A percentile compares a stretch with the other conserved stretches of the same genome.
Evolutionary conservation across 2,888 invertebrate genomes (phyloP).

Genomic region (Sinopyrophorus schimmeli): DNA sequence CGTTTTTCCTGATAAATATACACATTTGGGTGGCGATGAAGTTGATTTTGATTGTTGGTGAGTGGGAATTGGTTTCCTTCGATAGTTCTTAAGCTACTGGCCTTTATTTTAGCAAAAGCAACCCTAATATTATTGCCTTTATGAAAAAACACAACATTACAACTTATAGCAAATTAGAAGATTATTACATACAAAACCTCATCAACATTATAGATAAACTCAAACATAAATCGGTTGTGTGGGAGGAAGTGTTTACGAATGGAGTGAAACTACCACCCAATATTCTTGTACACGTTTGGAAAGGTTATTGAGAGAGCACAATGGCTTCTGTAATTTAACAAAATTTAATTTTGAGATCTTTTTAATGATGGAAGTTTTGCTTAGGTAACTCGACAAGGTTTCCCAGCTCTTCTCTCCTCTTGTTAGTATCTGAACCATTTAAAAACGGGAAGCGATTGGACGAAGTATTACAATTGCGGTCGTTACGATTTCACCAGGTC

Average conservation of each 20-base stretch:
- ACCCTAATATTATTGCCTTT: constrained; percentile 65
- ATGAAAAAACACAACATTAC: constrained; percentile 62
- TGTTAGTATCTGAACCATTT: constrained; percentile 89
- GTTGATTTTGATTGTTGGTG: constrained; percentile 83
- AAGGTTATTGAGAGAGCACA: constrained; percentile 34
- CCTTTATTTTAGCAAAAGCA: constrained; percentile 60
- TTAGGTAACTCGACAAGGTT: constrained; percentile 66
- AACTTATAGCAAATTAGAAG: constrained; percentile 64
- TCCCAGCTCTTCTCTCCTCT: constrained; percentile 72
- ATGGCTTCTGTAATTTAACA: constrained; percentile 6
- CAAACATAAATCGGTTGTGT: constrained; percentile 65
- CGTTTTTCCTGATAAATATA: constrained; percentile 77
- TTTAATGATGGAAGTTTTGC: no score
- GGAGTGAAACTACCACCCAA: constrained; percentile 62
- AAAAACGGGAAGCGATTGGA: constrained; percentile 69
- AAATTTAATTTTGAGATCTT: not conserved
- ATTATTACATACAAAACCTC: constrained; percentile 67
- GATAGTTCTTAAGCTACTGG: no score
- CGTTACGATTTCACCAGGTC: constrained; percentile 60
- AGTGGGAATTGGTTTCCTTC: no score
- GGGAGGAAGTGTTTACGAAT: constrained; percentile 89
- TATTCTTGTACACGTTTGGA: constrained; percentile 87
- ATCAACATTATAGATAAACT: constrained; percentile 58
- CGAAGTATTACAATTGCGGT: constrained; percentile 69
- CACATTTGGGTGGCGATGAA: constrained; percentile 95